Base-by-base conservation (phyloP, 2,113 vertebrate genomes). In the Etia nguti region DNA sequence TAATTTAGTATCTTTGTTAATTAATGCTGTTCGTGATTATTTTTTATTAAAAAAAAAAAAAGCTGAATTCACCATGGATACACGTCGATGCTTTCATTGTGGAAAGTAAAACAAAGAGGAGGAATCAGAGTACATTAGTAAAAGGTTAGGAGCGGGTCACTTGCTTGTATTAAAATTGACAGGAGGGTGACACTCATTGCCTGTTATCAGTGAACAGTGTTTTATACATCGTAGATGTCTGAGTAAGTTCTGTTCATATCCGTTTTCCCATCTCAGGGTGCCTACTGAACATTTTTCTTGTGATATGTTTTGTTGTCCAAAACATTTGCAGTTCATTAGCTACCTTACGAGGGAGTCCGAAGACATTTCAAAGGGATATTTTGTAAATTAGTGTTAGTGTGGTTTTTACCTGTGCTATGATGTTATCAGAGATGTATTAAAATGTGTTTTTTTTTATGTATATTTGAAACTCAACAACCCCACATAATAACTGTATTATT, bases 231-330 rank as follows among this genome's bases (percentile, higher is more conserved):
- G 52, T 79, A 24, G 75, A 87, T 88, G 81, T 60, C 82, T 57
- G 70, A 82, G 54, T 86, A 83, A 36, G 70, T 82, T 84, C 82
- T 84, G 81, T 79, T 92, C 82, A 88, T 90, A 92, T 94, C 87
- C 80, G 79, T 90, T 90, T 92, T 92, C 79, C 88, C 93, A 94
- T 94, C 94, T 95, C 94, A 95, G 94, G 94, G 94, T 94, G 92
- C 92, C 91, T 91, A 87, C 83, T 22, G 10, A 91, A 89, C 92
- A 89, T 89, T 82, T 52, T 83, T 81, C 52, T 82, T 38, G 83
- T 89, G 75, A 82, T 87, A 48, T 34, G 83, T 29, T 75, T 75
- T 79, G 26, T 92, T 68, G 82, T 93, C 79, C 3, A 9, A 73
- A 70, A 81, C 31, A 75, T 82, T 83, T 59, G 52, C 90, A 85